Evolutionary conservation across 2,888 invertebrate genomes (phyloP).

Genomic region (Hecatera dysodea): DNA sequence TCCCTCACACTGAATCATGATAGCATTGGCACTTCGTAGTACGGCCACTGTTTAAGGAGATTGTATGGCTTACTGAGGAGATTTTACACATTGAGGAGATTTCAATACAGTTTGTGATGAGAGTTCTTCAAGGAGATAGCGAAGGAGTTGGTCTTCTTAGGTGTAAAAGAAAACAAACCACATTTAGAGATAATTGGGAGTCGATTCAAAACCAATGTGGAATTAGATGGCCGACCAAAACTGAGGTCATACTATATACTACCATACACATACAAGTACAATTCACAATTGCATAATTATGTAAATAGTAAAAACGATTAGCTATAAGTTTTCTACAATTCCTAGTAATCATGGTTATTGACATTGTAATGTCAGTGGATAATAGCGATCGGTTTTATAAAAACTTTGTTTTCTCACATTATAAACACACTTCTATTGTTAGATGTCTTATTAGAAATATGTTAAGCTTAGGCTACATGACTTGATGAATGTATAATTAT

Average conservation of each 20-base stretch:
- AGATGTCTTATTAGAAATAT: slow-evolving; percentile 8
- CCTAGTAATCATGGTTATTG: slow-evolving; percentile 36
- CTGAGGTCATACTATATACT: not conserved
- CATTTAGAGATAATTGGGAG: too few relatives aligned
- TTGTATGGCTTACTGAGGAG: not conserved
- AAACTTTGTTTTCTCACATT: slow-evolving; percentile 46
- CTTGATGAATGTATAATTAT: not conserved
- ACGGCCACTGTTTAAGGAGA: not conserved
- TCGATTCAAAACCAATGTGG: too few relatives aligned
- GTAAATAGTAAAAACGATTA: slow-evolving; percentile 20
- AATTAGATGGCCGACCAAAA: not conserved
- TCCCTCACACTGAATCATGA: too few relatives aligned
- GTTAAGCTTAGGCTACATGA: slow-evolving; percentile 2
- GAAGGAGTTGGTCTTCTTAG: too few relatives aligned
- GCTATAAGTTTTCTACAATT: slow-evolving; percentile 44
- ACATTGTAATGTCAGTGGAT: slow-evolving; percentile 32
- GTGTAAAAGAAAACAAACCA: too few relatives aligned
- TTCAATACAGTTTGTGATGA: not conserved
- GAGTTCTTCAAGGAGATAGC: too few relatives aligned
- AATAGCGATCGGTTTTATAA: slow-evolving; percentile 32
- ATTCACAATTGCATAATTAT: slow-evolving; percentile 17
- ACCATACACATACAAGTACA: not conserved
- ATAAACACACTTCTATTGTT: slow-evolving; percentile 38
- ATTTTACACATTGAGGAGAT: not conserved
- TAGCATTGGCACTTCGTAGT: too few relatives aligned